These are phyloP conservation scores for Poeciliopsis paucimaculata DNA, from an alignment of 2,797 vertebrate species.

Conservation along the genomic window DNA sequence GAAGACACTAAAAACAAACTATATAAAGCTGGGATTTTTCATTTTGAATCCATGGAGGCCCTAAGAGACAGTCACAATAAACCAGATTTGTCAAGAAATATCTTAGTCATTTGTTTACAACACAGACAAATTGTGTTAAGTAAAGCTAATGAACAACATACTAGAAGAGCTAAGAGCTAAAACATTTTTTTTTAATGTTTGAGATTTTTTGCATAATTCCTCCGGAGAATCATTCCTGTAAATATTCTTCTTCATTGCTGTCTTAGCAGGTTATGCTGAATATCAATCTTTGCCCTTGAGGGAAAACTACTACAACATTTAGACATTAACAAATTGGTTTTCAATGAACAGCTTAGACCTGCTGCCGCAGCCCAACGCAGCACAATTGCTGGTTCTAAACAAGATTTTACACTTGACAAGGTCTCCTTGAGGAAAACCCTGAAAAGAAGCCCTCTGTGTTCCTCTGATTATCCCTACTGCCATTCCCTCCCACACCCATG, in stretches of 20 bases:
- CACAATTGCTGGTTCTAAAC: conserved; percentile 60
- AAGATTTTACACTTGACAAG: conserved; percentile 75
- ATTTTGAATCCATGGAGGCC: conserved; percentile 20
- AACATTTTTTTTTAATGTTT: conserved; percentile 50
- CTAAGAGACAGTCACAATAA: conserved; percentile 24
- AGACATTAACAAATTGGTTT: conserved; percentile 80
- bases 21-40: conserved; percentile 29
- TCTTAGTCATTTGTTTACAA: conserved; percentile 31
- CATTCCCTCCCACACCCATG: conserved; percentile 11
- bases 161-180: conserved; percentile 19
- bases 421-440: conserved; percentile 66
- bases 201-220: conserved; percentile 66
- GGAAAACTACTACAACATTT: conserved; percentile 68
- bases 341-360: conserved; percentile 72
- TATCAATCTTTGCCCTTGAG: conserved; percentile 76
- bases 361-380: conserved; percentile 65
- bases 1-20: conserved; percentile 52
- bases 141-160: conserved; percentile 53
- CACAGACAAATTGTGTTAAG: conserved; percentile 46
- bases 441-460: conserved; percentile 65
- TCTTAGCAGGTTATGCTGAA: conserved; percentile 73
- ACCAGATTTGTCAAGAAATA: conserved; percentile 35
- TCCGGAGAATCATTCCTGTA: conserved; percentile 64
- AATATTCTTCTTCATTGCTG: conserved; percentile 68
- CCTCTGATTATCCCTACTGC: conserved; percentile 35